Evolutionary conservation across 2,113 vertebrate species (phyloP), one percentile per base, ranked within the genome.

Genomic region (Hirundichthys speculiger): DNA sequence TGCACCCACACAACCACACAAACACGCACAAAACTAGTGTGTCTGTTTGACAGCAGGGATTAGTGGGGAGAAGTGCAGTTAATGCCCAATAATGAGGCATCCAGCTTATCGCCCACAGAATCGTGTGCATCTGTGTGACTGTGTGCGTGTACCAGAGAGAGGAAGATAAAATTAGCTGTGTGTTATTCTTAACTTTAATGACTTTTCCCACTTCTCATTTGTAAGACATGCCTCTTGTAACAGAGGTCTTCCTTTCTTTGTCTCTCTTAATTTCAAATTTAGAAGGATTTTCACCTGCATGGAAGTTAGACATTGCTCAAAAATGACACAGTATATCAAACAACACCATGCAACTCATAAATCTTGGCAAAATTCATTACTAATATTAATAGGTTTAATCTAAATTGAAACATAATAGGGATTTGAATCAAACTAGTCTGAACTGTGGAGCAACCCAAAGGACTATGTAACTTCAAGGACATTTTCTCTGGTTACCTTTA

Each of bases 51-150:
- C 75, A 85, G 80, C 73, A 73, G 57, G 69, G 86, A 88, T 89
- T 89, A 87, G 80, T 56, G 61, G 62, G 56, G 52, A 73, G 80
- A 81, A 76, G 73, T 87, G 79, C 82, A 82, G 69, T 66, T 87
- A 90, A 89, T 88, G 77, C 80, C 79, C 62, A 68, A 82, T 84
- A 89, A 88, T 77, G 57, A 89, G 74, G 77, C 80, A 81, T 86
- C 77, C 87, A 83, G 77, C 66, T 88, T 86, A 86, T 83, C 77
- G 75, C 82, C 82, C 71, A 88, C 84, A 76, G 64, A 80, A 85
- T 79, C 61, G 75, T 64, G 18, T 54, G 58, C 20, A 39, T 65
- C 38, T 34, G 30, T 34, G 30, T 7, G 30, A 4, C 3, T 34
- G 42, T 45, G 40, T 42, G 40, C 2, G 42, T 9, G n/a, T 19